Evolutionary conservation across 2,797 vertebrate genomes (phyloP), one percentile per base, ranked within the genome.

Genomic region (Staurois parvus): DNA sequence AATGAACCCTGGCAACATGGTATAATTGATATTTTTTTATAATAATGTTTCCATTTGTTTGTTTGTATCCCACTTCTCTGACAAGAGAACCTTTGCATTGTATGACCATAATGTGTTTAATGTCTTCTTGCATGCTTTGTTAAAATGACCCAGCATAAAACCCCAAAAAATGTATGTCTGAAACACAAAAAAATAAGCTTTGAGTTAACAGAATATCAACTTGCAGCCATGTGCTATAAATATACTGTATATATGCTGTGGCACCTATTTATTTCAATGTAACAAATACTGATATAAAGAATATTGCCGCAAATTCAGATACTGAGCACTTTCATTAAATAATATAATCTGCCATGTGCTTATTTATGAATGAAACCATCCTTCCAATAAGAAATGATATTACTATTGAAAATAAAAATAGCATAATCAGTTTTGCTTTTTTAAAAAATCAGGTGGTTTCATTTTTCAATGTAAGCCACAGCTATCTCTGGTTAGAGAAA

Each of bases 401-500:
- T 79, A 68, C 34, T 56, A 48, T 34, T 78, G 76, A 29, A 79
- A 79, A 79, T 26, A 79, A 40, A 68, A 29, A 68, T 45, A 45
- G 66, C 42, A 34, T 80, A 21, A 69, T 79, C 42, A 40, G 21
- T 45, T 42, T 7, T 21, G 34, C 26, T 79, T 13, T n/a, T 67
- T 68, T 68, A 40, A 40, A 40, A 79, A 79, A 30, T 32, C 12
- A 29, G n/a, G 42, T 40, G 7, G 21, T 62, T 68, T 68, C 7
- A 62, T 76, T 52, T 75, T 75, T 80, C 59, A 75, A 32, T 93
- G 93, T 89, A 92, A 95, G 92, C 89, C 84, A 91, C 56, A 88
- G 86, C 89, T 73, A 84, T 88, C 83, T 89, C 75, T 84, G 88
- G 90, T 91, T 92, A 93, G 90, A 93, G 92, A 93, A 94, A 92